A percentile compares a stretch with the other conserved stretches of the same genome.
phyloP scores from a whole-genome alignment of 2,113 vertebrate species.

The Procapra przewalskii region DNA sequence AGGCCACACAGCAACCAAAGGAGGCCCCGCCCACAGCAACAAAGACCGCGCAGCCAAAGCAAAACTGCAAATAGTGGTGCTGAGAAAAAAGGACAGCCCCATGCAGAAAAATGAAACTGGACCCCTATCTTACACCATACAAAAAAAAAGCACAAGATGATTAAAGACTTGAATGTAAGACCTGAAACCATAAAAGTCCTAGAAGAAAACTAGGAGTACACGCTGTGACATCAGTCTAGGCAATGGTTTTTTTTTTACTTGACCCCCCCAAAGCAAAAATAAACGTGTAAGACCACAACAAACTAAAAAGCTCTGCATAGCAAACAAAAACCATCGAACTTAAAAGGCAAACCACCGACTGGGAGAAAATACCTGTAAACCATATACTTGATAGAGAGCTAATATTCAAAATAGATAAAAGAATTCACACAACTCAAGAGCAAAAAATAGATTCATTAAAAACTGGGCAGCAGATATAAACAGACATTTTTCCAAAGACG shows the following conservation, averaged over 20 bases:
- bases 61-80: neutral
- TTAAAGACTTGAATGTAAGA: neutral
- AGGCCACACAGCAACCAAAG: neutral
- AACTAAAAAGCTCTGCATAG: neutral
- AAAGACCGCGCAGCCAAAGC: neutral
- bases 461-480: neutral
- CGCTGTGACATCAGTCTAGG: neutral
- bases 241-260: neutral
- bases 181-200: neutral
- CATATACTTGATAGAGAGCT: neutral
- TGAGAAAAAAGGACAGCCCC: neutral
- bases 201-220: neutral
- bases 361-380: neutral
- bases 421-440: neutral
- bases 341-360: neutral
- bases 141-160: neutral
- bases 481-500: neutral
- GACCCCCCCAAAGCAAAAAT: neutral
- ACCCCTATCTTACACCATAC: neutral
- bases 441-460: neutral
- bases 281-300: neutral
- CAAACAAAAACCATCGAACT: neutral
- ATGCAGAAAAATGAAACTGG: neutral
- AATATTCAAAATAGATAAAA: neutral
- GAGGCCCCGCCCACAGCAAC: neutral